A percentile compares a stretch with the other conserved stretches of the same genome.
Evolutionary conservation across 2,888 invertebrate species (phyloP).

Genomic region (Callimorpha dominula): DNA sequence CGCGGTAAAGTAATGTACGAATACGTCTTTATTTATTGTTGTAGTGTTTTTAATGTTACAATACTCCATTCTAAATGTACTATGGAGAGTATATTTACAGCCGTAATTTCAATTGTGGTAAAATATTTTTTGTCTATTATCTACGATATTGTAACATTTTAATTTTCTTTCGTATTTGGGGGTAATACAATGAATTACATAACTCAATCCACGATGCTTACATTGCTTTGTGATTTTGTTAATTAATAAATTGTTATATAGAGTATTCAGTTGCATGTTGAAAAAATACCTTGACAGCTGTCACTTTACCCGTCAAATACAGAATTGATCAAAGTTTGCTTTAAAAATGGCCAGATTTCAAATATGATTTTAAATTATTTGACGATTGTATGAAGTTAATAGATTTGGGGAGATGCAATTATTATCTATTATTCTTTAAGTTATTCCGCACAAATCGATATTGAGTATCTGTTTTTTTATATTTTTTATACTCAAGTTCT

Average conservation of each 20-base stretch:
- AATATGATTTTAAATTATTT: conserved; percentile 40
- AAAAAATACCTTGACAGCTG: conserved; percentile 25
- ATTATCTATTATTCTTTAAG: conserved; percentile 43
- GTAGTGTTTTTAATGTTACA: conserved; percentile 27
- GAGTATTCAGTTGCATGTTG: conserved; percentile 1
- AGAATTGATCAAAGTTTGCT: conserved; percentile 28
- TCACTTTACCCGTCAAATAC: conserved; percentile 55
- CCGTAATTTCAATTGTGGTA: not conserved
- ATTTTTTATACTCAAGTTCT: conserved; percentile 40
- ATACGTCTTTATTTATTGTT: conserved; percentile 31
- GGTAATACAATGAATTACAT: not conserved
- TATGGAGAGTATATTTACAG: not conserved
- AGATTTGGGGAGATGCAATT: conserved; percentile 64
- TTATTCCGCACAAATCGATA: conserved; percentile 46
- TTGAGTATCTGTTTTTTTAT: conserved; percentile 17
- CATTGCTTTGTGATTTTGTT: not conserved
- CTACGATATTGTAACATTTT: conserved; percentile 31
- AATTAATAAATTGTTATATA: not conserved
- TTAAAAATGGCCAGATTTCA: conserved; percentile 12
- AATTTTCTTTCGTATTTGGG: conserved; percentile 41
- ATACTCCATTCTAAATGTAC: conserved; percentile 16
- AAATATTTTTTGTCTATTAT: not conserved
- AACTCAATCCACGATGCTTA: not conserved
- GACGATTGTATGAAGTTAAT: conserved; percentile 40
- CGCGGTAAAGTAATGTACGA: conserved; percentile 26